A percentile compares a stretch with the other conserved stretches of the same genome.
phyloP scores from a whole-genome alignment of 2,888 invertebrate species.

The Cinara cedri region DNA sequence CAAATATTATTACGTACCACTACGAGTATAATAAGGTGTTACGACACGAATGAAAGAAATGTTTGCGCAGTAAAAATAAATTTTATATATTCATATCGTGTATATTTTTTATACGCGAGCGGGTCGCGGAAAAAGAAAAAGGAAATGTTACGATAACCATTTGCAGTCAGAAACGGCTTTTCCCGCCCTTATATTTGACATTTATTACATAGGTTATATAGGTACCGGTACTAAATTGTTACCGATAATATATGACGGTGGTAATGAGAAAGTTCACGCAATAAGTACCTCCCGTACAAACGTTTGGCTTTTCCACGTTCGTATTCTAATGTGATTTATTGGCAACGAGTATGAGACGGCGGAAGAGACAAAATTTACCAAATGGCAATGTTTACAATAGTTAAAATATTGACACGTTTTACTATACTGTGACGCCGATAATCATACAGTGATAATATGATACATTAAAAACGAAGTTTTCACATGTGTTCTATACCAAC shows the following conservation, averaged over 20 bases:
- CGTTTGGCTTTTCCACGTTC: constrained; percentile 10
- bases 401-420: too few species aligned
- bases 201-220: constrained; percentile 12
- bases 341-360: too few species aligned
- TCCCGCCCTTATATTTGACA: background rate
- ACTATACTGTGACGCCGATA: background rate
- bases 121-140: background rate
- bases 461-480: background rate
- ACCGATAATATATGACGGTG: constrained; percentile 13
- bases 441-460: background rate
- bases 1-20: too few species aligned
- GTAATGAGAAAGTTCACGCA: constrained; percentile 13
- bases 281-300: background rate
- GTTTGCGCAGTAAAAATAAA: background rate
- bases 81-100: constrained; percentile 18
- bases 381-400: too few species aligned
- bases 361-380: too few species aligned
- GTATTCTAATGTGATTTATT: constrained; percentile 15
- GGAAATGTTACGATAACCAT: constrained; percentile 16
- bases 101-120: background rate
- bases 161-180: background rate
- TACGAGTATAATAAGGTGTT: too few species aligned
- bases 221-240: background rate
- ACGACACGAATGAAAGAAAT: background rate
- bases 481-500: too few species aligned